Conservation (phyloP, 1,140 invertebrate species). For the Ostrea denselamellosa region DNA sequence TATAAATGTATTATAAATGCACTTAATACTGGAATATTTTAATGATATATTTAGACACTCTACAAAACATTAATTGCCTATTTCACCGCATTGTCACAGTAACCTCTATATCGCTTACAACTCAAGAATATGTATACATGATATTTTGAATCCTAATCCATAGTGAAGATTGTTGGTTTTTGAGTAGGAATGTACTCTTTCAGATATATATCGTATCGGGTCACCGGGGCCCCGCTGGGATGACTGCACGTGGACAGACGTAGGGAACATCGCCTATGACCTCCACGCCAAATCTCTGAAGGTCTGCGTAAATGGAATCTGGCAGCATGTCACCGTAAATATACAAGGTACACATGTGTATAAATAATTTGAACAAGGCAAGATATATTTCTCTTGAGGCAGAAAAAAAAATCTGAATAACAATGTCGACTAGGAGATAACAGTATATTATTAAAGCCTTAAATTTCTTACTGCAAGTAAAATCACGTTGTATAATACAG, state of each 20-base stretch:
- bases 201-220: slow-evolving; percentile 44
- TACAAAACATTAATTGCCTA: slow-evolving; percentile 4
- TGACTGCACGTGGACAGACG: slow-evolving; percentile 72
- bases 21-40: not conserved
- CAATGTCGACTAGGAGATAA: no score
- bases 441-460: no score
- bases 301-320: slow-evolving; percentile 74
- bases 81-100: not conserved
- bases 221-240: slow-evolving; percentile 59
- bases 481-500: not conserved
- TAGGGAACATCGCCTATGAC: slow-evolving; percentile 73
- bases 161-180: not conserved
- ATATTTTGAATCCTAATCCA: no score
- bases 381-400: no score
- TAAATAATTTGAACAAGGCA: not conserved
- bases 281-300: slow-evolving; percentile 68
- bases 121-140: no score
- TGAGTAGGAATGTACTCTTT: not conserved
- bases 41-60: not conserved
- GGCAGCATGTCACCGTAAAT: slow-evolving; percentile 67
- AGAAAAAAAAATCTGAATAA: no score
- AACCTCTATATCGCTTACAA: no score
- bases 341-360: slow-evolving; percentile 43
- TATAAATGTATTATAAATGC: not conserved
- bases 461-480: not conserved